These are phyloP conservation scores for Hypomesus transpacificus DNA, from an alignment of 2,113 vertebrate species.

Conservation along the genomic window DNA sequence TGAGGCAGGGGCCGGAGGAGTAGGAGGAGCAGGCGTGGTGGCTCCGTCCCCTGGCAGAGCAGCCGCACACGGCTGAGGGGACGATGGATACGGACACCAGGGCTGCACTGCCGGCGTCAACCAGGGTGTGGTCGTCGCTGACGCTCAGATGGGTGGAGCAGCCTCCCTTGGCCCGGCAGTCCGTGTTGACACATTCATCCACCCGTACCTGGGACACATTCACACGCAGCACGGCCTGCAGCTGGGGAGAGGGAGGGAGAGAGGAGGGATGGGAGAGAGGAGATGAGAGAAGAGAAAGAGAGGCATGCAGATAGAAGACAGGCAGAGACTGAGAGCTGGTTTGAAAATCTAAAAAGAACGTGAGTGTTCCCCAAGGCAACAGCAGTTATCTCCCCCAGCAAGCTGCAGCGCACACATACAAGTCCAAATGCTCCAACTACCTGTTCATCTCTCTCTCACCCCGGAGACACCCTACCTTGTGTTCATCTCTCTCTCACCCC, in stretches of 20 bases:
- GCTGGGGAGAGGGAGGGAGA: constrained; percentile 57
- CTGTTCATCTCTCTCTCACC: constrained; percentile 43
- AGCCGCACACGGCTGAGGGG: constrained; percentile 61
- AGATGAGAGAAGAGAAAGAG: constrained; percentile 7
- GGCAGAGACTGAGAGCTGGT: constrained; percentile 44
- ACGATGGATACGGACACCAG: constrained; percentile 72
- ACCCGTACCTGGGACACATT: constrained; percentile 77
- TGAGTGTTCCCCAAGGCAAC: too few relatives aligned
- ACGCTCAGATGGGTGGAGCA: constrained; percentile 67
- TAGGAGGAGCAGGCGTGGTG: constrained; percentile 76
- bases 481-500: constrained; percentile 47
- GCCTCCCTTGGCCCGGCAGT: constrained; percentile 65
- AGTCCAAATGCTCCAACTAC: constrained; percentile 7
- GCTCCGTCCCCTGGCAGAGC: constrained; percentile 64
- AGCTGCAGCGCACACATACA: too few relatives aligned
- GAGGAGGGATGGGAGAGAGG: constrained; percentile 35
- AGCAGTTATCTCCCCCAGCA: too few relatives aligned
- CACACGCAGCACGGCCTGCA: constrained; percentile 73
- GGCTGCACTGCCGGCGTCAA: constrained; percentile 70
- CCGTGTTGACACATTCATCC: constrained; percentile 74
- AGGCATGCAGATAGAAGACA: constrained; percentile 40
- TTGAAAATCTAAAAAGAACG: constrained; percentile 44
- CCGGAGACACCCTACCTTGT: constrained; percentile 59
- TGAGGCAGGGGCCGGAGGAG: constrained; percentile 75
- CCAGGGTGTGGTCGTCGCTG: constrained; percentile 67